Conservation (phyloP, 2,888 invertebrate species). For the Helobdella robusta region DNA sequence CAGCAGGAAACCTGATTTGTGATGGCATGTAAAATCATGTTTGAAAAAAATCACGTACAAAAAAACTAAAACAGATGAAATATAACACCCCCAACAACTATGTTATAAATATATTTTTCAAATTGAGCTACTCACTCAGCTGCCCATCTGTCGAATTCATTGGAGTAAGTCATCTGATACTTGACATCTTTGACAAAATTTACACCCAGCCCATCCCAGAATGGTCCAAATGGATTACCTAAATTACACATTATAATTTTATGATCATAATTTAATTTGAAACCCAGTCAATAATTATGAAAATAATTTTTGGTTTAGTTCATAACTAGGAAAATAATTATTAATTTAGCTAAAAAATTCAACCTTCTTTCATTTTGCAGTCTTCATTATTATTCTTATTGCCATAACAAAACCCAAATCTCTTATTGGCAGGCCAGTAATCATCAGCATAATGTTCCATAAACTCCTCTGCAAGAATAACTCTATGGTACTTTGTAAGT, state of each 20-base stretch:
- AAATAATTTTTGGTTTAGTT: not conserved
- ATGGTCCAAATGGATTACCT: constrained; percentile 47
- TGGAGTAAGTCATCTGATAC: constrained; percentile 33
- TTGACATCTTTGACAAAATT: constrained; percentile 41
- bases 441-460: constrained; percentile 41
- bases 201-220: constrained; percentile 46
- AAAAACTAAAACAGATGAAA: no score
- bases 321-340: not conserved
- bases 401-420: constrained; percentile 42
- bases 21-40: not conserved
- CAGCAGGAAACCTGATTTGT: constrained; percentile 39
- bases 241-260: constrained; percentile 10
- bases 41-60: not conserved
- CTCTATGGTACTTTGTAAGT: constrained; percentile 40
- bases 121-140: constrained; percentile 33
- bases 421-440: constrained; percentile 42
- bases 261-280: not conserved
- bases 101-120: no score
- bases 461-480: constrained; percentile 44
- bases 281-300: not conserved
- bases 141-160: constrained; percentile 34
- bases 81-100: no score
- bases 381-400: constrained; percentile 31
- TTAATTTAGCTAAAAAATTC: not conserved
- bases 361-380: constrained; percentile 45